Evolutionary conservation across 2,888 invertebrate species (phyloP), one percentile per base, ranked within the genome.

Genomic region (Digitonthophagus gazella): DNA sequence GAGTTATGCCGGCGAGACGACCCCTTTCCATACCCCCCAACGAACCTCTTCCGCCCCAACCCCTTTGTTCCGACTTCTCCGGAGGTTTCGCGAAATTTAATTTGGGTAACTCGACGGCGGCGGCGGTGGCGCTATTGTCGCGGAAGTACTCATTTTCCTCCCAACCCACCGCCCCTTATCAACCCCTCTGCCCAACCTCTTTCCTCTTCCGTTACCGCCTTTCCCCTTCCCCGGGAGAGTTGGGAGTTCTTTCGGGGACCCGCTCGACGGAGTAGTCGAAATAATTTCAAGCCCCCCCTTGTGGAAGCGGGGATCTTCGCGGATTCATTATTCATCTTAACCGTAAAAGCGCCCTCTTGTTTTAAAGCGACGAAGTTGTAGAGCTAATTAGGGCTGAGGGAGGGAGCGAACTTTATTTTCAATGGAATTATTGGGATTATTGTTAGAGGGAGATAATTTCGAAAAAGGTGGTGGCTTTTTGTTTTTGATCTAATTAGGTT

Each of bases 81-180:
- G 68, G 77, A 75, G 77, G 78, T 78, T 79, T 76, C 75, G 77
- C 74, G 76, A 79, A 80, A 80, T 80, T 80, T 80, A 80, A 80
- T 80, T 80, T 79, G 78, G 79, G 76, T 77, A 80, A 80, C 78
- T 80, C 61, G 61, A n/a, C 61, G 61, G 78, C 76, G 71, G 68
- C 69, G 22, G 61, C 61, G 61, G 61, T 20, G 61, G 20, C 19
- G 61, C 61, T 61, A 19, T 61, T 61, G 61, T 61, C 61, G 61
- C 61, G 61, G 19, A 19, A 18, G 58, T 16, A 58, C 58, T 58
- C 58, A 18, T 18, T 44, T 44, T 44, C 28, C 28, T 11, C 28
- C 28, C 28, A 44, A 44, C 28, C 28, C 28, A 3, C 28, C 28
- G 1, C 11, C 3, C 28, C 28, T 44, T 44, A 44, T 44, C 28